Conservation (phyloP, 1,140 invertebrate species). For the Zaprionus lachaisei region DNA sequence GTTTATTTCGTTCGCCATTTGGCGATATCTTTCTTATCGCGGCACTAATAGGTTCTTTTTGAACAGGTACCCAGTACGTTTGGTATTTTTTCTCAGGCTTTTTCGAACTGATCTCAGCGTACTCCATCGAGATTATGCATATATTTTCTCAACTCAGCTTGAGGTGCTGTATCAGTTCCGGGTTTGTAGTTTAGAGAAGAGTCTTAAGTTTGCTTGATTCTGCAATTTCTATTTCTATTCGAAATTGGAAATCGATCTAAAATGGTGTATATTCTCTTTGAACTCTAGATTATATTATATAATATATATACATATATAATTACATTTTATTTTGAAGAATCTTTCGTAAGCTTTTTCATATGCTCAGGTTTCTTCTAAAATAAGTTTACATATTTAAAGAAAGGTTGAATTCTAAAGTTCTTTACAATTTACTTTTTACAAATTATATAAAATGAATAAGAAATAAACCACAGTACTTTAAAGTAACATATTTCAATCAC, state of each 20-base stretch:
- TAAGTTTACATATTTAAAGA: no score
- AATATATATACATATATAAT: no score
- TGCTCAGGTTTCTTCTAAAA: no score
- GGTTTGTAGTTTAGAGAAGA: background rate
- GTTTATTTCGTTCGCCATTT: background rate
- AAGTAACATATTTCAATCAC: background rate
- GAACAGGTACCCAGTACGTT: background rate
- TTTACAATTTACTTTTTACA: no score
- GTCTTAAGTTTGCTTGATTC: background rate
- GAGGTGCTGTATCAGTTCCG: background rate
- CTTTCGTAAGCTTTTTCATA: no score
- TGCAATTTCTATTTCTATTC: background rate
- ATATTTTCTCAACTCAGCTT: background rate
- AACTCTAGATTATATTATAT: no score
- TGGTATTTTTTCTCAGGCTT: constrained; percentile 7
- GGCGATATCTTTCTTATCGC: constrained; percentile 11
- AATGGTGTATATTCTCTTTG: background rate
- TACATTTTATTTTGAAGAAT: no score
- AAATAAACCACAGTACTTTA: no score
- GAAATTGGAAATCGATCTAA: no score
- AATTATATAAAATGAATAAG: background rate
- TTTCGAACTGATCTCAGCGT: background rate
- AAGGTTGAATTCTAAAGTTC: no score
- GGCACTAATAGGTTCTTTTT: constrained; percentile 8
- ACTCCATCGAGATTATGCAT: background rate